These are phyloP conservation scores for Caerostris darwini DNA, from an alignment of 1,140 invertebrate genomes.

Conservation along the genomic window DNA sequence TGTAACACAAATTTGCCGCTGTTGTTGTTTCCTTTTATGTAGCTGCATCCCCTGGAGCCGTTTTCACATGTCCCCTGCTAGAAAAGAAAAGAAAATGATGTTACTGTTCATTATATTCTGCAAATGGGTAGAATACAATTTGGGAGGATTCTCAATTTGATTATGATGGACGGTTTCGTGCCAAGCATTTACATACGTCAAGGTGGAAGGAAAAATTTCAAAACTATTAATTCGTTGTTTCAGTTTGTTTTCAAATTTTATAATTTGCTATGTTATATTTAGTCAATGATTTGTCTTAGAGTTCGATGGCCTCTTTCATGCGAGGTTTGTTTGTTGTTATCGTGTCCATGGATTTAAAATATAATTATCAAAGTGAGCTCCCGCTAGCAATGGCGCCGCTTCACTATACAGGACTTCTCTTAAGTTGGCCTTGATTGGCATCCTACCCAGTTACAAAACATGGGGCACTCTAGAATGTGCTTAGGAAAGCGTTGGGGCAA, in stretches of 20 bases:
- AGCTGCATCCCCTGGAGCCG: background rate
- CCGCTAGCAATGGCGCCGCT: too few relatives aligned
- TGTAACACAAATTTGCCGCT: slow-evolving; percentile 47
- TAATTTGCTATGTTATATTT: too few relatives aligned
- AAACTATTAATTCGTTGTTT: background rate
- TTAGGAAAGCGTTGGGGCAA: too few relatives aligned
- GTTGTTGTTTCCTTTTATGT: background rate
- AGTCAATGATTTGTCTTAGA: too few relatives aligned
- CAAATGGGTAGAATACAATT: background rate
- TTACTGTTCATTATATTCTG: background rate
- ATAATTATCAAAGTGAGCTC: too few relatives aligned
- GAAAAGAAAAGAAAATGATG: background rate
- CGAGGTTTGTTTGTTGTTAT: too few relatives aligned
- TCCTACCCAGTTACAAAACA: too few relatives aligned
- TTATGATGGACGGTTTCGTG: background rate
- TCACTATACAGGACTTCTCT: too few relatives aligned
- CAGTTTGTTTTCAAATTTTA: background rate
- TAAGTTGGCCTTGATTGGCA: too few relatives aligned
- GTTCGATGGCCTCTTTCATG: too few relatives aligned
- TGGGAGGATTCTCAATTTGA: background rate
- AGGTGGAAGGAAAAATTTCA: background rate
- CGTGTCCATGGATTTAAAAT: too few relatives aligned
- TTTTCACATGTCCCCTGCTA: background rate
- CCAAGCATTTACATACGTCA: background rate
- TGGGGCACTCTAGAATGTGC: too few relatives aligned